Conservation (phyloP, 2,797 vertebrate genomes). For the Ibycter americanus region DNA sequence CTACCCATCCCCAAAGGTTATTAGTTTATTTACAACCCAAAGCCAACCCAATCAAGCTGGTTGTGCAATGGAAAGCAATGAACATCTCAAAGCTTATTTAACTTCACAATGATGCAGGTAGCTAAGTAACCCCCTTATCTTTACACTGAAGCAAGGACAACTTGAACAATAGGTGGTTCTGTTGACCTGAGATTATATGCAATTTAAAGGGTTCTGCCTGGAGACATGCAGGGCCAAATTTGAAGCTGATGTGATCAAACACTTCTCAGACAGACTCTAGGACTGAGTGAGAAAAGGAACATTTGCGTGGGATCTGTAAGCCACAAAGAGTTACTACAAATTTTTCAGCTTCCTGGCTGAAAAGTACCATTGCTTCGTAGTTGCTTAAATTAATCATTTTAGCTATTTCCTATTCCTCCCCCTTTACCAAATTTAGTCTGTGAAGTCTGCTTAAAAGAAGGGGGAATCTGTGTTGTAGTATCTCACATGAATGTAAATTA, state of each 20-base stretch:
- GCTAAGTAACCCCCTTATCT: conserved; percentile 10
- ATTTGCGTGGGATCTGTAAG: neutral
- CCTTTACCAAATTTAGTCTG: neutral
- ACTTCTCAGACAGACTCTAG: neutral
- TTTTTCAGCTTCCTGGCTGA: neutral
- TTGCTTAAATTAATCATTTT: neutral
- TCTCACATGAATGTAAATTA: neutral
- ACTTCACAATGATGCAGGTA: neutral
- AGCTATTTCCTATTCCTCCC: neutral
- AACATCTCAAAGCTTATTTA: neutral
- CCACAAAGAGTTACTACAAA: neutral
- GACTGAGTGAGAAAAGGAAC: neutral
- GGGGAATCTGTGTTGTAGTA: neutral
- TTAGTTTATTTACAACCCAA: neutral
- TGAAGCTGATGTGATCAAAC: neutral
- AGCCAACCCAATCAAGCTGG: neutral
- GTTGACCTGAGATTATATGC: neutral
- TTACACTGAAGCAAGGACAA: neutral
- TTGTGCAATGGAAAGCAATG: neutral
- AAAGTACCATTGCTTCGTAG: neutral
- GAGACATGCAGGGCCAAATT: neutral
- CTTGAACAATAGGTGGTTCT: neutral
- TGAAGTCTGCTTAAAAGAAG: neutral
- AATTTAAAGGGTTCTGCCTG: neutral
- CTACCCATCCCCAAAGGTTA: neutral